Conservation (phyloP, 2,888 invertebrate genomes). For the Phlogophora meticulosa region DNA sequence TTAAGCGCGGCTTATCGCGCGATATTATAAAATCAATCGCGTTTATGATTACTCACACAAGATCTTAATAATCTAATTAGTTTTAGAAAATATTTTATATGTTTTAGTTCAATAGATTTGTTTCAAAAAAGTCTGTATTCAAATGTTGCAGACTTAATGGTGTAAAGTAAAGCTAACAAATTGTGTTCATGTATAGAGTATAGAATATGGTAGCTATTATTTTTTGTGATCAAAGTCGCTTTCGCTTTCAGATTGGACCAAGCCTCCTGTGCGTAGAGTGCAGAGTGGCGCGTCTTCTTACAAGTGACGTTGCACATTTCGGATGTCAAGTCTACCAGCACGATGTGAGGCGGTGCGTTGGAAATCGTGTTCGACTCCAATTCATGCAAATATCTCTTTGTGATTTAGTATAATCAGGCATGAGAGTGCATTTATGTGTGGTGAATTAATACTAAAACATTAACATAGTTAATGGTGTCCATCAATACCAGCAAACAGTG, state of each 20-base stretch:
- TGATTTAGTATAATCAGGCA: constrained; percentile 43
- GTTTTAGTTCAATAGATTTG: neutral
- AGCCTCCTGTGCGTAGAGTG: constrained; percentile 72
- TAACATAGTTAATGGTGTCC: constrained; percentile 59
- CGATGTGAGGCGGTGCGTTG: constrained; percentile 56
- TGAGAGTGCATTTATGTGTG: constrained; percentile 58
- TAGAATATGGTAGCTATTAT: neutral
- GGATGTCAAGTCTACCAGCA: constrained; percentile 70
- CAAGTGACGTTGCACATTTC: constrained; percentile 81
- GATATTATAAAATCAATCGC: constrained; percentile 41
- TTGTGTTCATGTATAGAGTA: neutral
- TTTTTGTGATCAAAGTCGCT: constrained; percentile 60
- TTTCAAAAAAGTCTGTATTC: neutral
- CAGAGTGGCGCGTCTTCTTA: constrained; percentile 79
- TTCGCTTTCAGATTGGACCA: constrained; percentile 70
- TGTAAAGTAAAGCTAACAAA: neutral
- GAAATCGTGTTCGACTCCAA: constrained; percentile 52
- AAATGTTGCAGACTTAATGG: neutral
- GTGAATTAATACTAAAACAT: constrained; percentile 61
- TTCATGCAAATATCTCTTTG: constrained; percentile 52
- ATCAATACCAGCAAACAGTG: constrained; percentile 5
- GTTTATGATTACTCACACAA: constrained; percentile 18
- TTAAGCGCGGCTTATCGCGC: constrained; percentile 43
- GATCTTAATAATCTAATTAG: constrained; percentile 30
- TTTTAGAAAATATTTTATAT: constrained; percentile 6